A percentile compares a stretch with the other conserved stretches of the same genome.
Conservation (phyloP, 1,140 invertebrate species). For the Neomicropteryx cornuta region DNA sequence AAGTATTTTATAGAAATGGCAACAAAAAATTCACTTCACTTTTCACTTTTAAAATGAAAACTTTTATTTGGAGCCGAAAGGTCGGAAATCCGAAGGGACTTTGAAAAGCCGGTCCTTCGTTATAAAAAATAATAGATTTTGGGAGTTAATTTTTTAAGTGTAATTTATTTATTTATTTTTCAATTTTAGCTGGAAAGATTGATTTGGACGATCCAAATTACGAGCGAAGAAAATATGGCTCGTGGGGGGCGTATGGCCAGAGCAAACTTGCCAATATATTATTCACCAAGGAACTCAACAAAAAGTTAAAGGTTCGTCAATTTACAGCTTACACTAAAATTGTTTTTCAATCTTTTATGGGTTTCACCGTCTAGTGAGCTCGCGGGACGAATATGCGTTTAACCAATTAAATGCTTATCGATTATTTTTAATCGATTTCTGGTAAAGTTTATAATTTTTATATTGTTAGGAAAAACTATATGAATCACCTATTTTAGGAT, state of each 20-base stretch:
- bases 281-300: constrained; percentile 48
- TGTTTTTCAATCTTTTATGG: too few species aligned
- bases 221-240: constrained; percentile 40
- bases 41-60: neutral
- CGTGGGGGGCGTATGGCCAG: constrained; percentile 41
- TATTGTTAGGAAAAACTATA: too few species aligned
- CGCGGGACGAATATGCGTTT: too few species aligned
- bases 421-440: too few species aligned
- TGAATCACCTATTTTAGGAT: too few species aligned
- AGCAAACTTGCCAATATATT: constrained; percentile 61
- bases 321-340: too few species aligned
- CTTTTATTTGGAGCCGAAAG: neutral
- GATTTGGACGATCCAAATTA: constrained; percentile 52
- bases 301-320: constrained; percentile 35
- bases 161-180: constrained; percentile 3
- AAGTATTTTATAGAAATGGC: neutral
- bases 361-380: too few species aligned
- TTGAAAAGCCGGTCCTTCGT: neutral
- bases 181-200: constrained; percentile 35
- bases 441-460: too few species aligned
- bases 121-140: constrained; percentile 10
- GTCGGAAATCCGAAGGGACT: neutral
- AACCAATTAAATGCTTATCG: too few species aligned
- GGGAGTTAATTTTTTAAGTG: too few species aligned
- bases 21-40: neutral